Conservation (phyloP, 1,140 invertebrate genomes). For the Panagrolaimus sp. region DNA sequence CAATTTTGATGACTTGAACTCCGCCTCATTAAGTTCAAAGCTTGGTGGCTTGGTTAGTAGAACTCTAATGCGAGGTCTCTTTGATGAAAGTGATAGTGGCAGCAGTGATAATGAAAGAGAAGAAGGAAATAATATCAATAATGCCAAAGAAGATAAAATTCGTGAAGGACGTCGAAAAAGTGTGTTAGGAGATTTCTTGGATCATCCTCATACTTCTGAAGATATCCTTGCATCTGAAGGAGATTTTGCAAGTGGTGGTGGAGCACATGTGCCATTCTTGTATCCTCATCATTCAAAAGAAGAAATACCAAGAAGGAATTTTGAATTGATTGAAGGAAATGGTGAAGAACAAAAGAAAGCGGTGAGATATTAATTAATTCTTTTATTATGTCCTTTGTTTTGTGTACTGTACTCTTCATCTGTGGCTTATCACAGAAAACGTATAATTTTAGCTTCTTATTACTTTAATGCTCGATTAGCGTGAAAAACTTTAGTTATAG, state of each 20-base stretch:
- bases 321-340: no score
- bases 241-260: slow-evolving; percentile 30
- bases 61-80: slow-evolving; percentile 10
- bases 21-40: slow-evolving; percentile 3
- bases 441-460: no score
- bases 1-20: not conserved
- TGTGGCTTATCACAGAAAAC: no score
- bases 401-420: no score
- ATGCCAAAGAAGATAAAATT: no score
- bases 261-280: slow-evolving; percentile 32
- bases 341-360: not conserved
- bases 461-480: no score
- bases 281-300: slow-evolving; percentile 10
- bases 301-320: slow-evolving; percentile 1
- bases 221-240: slow-evolving; percentile 40
- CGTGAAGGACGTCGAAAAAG: no score
- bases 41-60: not conserved
- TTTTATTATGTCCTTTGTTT: not conserved
- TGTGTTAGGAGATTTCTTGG: not conserved
- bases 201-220: slow-evolving; percentile 32
- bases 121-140: not conserved
- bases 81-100: not conserved
- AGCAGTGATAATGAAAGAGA: not conserved
- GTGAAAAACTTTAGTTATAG: no score
- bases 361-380: slow-evolving; percentile 20